Base-by-base conservation (phyloP, 1,140 invertebrate species). In the Sminthurinus signatus region DNA sequence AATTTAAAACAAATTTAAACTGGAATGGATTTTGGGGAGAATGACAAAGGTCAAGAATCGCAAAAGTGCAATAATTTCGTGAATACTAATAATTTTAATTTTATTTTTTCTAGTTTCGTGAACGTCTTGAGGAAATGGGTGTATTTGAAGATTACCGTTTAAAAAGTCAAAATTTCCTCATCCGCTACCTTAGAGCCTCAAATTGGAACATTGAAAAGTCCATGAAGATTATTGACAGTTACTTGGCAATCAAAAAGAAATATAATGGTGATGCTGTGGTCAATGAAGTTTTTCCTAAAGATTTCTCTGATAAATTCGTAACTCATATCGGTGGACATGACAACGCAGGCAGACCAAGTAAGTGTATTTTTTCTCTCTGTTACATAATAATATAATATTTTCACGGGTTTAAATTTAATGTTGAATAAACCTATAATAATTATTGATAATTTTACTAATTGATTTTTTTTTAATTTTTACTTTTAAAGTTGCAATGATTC, bases 401-500 rank as follows among this genome's bases (percentile, higher is more conserved):
- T 8, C 32, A 36, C 32, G 15, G 15, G 15, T 36, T 36, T 36
- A 36, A 36, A 5, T 36, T 5, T 36, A 36, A 8, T 36, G 32
- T 36, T 36, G 32, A 15, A 36, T 8, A 36, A 36, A 36, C 5
- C 32, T 36, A 36, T 36, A 8, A 15, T 36, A 36, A 8, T 36
- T 36, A 36, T 36, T 36, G 32, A 5, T 15, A 36, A 36, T 36
- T 36, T 36, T 8, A 36, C 32, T 36, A 36, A 36, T 36, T 15
- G 15, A n/a, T n/a, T 8, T 48, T 8, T 48, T 48, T 4, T 48
- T 19, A n/a, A 48, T 48, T 48, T n/a, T 25, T 48, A 19, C 17
- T 39, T 56, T 56, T 56, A n/a, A 27, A 56, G 54, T 56, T 32
- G 36, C 39, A 3, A 39, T 36, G 31, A 31, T 56, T 12, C 28